These are phyloP conservation scores for Camarhynchus parvulus DNA, from an alignment of 2,113 vertebrate species.

Conservation along the genomic window DNA sequence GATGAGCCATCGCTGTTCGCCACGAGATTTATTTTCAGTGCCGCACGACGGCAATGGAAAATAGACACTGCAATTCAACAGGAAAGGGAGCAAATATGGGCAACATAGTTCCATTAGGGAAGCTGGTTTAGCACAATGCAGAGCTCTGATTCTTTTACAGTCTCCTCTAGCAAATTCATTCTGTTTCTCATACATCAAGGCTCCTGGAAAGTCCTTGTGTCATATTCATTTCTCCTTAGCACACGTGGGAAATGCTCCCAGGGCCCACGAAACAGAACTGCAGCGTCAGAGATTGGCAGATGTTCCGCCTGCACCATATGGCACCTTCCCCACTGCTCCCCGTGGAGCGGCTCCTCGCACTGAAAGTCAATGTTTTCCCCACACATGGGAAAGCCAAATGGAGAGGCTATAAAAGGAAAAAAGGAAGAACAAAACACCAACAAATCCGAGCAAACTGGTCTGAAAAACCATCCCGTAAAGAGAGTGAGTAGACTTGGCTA, in stretches of 20 bases:
- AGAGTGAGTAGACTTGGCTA: neutral
- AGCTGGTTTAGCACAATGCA: neutral
- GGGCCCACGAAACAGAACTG: neutral
- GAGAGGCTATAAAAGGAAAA: conserved; percentile 29
- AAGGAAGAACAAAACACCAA: neutral
- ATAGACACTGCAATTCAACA: neutral
- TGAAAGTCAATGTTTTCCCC: conserved; percentile 49
- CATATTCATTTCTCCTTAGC: neutral
- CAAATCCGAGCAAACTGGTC: neutral
- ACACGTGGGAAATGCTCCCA: neutral
- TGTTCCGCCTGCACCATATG: conserved; percentile 51
- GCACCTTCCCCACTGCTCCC: neutral
- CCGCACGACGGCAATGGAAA: conserved; percentile 1
- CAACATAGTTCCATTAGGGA: neutral
- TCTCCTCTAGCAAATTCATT: neutral
- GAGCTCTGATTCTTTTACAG: neutral
- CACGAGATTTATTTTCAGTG: neutral
- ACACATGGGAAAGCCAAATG: conserved; percentile 38
- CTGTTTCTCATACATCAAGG: neutral
- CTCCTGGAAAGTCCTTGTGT: neutral
- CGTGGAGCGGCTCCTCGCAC: neutral
- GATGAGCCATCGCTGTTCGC: neutral
- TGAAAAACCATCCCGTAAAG: neutral
- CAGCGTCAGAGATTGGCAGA: conserved; percentile 53
- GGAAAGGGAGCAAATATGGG: neutral